Base-by-base conservation (phyloP, 2,113 vertebrate genomes). In the Thamnaconus septentrionalis region DNA sequence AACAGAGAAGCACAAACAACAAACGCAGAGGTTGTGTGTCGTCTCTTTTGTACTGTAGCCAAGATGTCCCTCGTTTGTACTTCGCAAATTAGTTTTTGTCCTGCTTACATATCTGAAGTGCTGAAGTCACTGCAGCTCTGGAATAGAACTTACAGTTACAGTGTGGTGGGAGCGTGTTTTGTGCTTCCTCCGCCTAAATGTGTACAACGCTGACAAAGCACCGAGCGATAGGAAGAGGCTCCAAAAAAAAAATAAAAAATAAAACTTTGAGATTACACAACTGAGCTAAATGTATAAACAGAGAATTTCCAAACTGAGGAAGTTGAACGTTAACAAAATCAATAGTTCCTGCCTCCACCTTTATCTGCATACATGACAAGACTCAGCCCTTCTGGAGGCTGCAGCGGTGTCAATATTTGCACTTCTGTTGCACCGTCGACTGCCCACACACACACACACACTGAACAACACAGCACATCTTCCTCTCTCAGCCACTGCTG, bases 401-500 rank as follows among this genome's bases (percentile, higher is more conserved):
- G 66, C 80, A 81, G 79, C 64, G 60, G 59, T 59, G 18, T 75
- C 66, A 64, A 71, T 69, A 83, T 69, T 73, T 78, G 66, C 53
- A 76, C 82, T 82, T 57, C 41, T 58, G 64, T 73, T 76, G 42
- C 61, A 72, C 41, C 53, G 67, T 79, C 6, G 41, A 69, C 74
- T 31, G 18, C 18, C 18, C 18, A 31, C 18, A 31, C 18, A 31
- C 69, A 58, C 79, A 78, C 64, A 85, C 81, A 70, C 69, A 59
- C 4, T 48, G 53, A 72, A 61, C 41, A 77, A 67, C 53, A 66
- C 54, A 59, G 10, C 40, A 10, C 68, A 61, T 55, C 43, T 55
- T 62, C 9, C 6, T 49, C 18, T 69, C 41, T 44, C 49, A 59
- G 52, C 66, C 61, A 56, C 48, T 48, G 44, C 66, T 40, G 60